Percentiles rank a stretch among this genome's conserved stretches.
Evolutionary conservation across 2,113 vertebrate species (phyloP).

Genomic region (Onychostoma macrolepis): DNA sequence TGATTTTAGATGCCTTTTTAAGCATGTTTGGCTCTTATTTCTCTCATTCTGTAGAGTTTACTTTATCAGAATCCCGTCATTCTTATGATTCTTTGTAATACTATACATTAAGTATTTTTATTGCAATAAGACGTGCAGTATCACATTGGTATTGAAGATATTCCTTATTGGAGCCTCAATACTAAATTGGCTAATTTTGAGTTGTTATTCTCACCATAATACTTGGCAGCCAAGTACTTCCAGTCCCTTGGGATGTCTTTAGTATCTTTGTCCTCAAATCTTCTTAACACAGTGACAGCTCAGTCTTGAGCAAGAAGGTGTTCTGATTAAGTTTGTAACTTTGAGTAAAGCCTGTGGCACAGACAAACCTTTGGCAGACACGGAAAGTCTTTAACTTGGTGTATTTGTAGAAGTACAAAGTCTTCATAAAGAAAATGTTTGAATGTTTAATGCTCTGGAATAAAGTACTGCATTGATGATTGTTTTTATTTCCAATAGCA

Average conservation of each 20-base stretch:
- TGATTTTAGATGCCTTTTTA: not conserved
- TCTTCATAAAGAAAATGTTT: not conserved
- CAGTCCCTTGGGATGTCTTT: not conserved
- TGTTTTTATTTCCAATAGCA: not conserved
- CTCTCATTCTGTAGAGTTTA: not conserved
- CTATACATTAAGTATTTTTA: not conserved
- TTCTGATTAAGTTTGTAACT: not conserved
- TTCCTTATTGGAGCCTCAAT: not conserved
- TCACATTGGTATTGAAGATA: not conserved
- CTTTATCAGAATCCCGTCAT: not conserved
- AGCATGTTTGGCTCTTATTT: not conserved
- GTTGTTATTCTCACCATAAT: not conserved
- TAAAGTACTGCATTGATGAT: not conserved
- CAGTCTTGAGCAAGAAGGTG: not conserved
- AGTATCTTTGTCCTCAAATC: not conserved
- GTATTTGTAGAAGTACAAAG: not conserved
- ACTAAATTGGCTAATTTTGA: not conserved
- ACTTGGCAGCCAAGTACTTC: not conserved
- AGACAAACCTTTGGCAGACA: not conserved
- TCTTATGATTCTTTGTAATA: too few relatives aligned
- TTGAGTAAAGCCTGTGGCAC: not conserved
- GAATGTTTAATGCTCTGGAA: not conserved
- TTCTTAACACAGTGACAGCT: not conserved
- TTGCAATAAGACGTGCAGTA: not conserved
- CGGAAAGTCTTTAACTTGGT: not conserved